phyloP scores from a whole-genome alignment of 2,797 vertebrate species.

The Chrosomus eos region DNA sequence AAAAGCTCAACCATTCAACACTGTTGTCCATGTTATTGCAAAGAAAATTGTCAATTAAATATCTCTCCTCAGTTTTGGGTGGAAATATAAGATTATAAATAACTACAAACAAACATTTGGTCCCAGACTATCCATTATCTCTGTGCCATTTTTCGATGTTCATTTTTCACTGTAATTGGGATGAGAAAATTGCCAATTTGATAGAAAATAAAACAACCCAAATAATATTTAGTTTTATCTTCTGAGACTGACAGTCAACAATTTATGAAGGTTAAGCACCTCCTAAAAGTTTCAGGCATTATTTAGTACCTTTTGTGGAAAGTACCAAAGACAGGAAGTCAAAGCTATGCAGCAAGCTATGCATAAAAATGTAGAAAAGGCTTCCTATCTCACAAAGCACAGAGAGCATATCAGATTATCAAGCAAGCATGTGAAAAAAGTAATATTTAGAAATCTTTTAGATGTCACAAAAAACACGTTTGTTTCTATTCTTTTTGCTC shows the following conservation, averaged over 20 bases:
- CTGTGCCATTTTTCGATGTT: not conserved
- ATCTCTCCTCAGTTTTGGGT: not conserved
- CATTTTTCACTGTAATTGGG: not conserved
- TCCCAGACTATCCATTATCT: not conserved
- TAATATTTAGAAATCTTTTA: slow-evolving; percentile 21
- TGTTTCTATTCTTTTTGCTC: slow-evolving; percentile 5
- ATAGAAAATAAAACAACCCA: too few species aligned
- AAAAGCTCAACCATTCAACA: not conserved
- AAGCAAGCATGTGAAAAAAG: not conserved
- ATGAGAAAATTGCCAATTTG: not conserved
- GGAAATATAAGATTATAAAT: not conserved
- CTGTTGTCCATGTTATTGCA: not conserved
- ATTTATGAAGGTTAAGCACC: not conserved
- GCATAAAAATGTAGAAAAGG: not conserved
- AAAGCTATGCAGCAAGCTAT: not conserved
- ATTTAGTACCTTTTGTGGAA: not conserved
- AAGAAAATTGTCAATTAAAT: not conserved
- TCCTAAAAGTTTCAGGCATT: not conserved
- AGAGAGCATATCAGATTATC: not conserved
- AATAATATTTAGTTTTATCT: not conserved
- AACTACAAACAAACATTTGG: not conserved
- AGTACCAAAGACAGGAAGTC: not conserved
- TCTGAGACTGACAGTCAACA: not conserved
- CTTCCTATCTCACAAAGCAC: not conserved
- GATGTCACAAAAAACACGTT: not conserved